Evolutionary conservation across 2,888 invertebrate genomes (phyloP).

Genomic region (Amphiduros pacificus): DNA sequence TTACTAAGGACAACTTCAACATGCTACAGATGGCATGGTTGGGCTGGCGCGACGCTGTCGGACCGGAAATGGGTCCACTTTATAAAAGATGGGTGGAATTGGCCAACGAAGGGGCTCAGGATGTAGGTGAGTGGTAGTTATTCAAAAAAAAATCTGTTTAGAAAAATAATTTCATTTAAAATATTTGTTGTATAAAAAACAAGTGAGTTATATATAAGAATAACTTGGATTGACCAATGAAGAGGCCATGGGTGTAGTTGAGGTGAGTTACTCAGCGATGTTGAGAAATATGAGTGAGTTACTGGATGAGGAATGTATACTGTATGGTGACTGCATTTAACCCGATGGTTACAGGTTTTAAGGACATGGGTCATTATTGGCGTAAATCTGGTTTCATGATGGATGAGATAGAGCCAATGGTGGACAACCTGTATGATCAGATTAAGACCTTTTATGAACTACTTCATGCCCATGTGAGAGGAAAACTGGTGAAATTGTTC

Average conservation of each 20-base stretch:
- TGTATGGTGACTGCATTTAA: no score
- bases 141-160: no score
- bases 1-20: conserved; percentile 29
- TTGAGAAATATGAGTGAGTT: no score
- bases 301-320: no score
- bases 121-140: conserved; percentile 72
- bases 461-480: conserved; percentile 31
- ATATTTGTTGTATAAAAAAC: no score
- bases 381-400: conserved; percentile 23
- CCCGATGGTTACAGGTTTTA: conserved; percentile 65
- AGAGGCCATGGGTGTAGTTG: no score
- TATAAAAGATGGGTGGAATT: conserved; percentile 79
- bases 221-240: no score
- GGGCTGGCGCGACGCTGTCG: conserved; percentile 33
- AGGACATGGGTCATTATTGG: conserved; percentile 27
- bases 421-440: conserved; percentile 21
- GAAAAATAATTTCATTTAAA: no score
- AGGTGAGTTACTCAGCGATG: no score
- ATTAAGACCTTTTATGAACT: conserved; percentile 27
- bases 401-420: conserved; percentile 15
- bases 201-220: no score
- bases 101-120: conserved; percentile 74
- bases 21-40: conserved; percentile 33
- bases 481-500: conserved; percentile 21
- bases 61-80: conserved; percentile 58